phyloP scores from a whole-genome alignment of 1,140 invertebrate genomes.

The Aphaenogaster ashmeadi region DNA sequence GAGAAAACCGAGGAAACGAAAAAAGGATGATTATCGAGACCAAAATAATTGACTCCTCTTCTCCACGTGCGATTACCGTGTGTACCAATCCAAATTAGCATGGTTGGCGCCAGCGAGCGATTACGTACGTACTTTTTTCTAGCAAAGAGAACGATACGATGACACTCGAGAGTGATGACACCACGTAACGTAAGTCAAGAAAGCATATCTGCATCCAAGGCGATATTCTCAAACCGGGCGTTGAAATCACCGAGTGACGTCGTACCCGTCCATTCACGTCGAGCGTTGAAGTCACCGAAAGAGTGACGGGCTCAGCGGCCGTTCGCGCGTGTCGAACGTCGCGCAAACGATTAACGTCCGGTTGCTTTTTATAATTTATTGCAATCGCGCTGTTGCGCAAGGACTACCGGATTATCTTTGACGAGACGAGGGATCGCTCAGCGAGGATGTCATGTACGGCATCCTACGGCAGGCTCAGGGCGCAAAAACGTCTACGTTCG shows the following conservation, averaged over 20 bases:
- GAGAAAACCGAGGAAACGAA: not conserved
- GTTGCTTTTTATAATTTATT: not conserved
- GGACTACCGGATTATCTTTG: not conserved
- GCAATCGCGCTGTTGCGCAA: not conserved
- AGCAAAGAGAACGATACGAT: not conserved
- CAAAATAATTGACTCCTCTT: not conserved
- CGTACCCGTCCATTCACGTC: not conserved
- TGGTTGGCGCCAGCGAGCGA: not conserved
- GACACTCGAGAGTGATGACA: constrained; percentile 25
- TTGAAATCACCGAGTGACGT: constrained; percentile 57
- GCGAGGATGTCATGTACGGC: not conserved
- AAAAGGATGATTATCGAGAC: not conserved
- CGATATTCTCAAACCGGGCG: constrained; percentile 28
- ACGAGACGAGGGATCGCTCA: not conserved
- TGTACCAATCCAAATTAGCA: constrained; percentile 10
- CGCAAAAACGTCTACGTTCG: not conserved
- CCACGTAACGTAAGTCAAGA: not conserved
- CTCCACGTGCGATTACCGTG: not conserved
- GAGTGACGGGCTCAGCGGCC: not conserved
- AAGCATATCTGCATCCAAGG: not conserved
- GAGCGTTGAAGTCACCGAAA: constrained; percentile 21
- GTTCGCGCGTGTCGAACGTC: not conserved
- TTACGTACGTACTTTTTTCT: not conserved
- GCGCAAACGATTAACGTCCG: not conserved
- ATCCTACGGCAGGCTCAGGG: not conserved